Base-by-base conservation (phyloP, 2,797 vertebrate genomes). In the Manis javanica region DNA sequence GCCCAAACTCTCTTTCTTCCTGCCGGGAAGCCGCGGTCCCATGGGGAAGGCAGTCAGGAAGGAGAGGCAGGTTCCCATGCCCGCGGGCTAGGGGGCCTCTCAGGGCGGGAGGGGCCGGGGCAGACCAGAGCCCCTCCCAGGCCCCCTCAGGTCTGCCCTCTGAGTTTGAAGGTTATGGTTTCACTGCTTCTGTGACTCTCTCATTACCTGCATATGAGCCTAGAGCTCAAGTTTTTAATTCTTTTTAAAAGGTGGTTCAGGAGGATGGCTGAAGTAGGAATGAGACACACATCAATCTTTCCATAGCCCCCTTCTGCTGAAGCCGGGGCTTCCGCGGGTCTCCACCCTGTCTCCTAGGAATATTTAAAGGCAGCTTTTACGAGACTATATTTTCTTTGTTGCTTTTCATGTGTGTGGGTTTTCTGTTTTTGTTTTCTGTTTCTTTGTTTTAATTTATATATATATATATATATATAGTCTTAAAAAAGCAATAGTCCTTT, bases 401-500 rank as follows among this genome's bases (percentile, higher is more conserved):
- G 74, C 96, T 94, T 96, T 49, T 97, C 81, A 90, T 94, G 34
- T 81, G 68, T 66, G 84, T 81, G 42, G 42, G 8, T 92, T 71
- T 85, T 87, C 82, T 85, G 7, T 55, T 64, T 59, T 64, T 55
- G 11, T 71, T 31, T 24, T 82, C 95, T 97, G 72, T 96, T 96
- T 95, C 46, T 94, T 96, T 97, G 93, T 97, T 96, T 98, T 95
- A 96, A 89, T 98, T 98, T 98, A 98, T 98, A 98, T 98, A 98
- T 98, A 98, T 94, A 97, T 97, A 90, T 99, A 99, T 99, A 99
- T n/a, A n/a, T n/a, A n/a, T n/a, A n/a, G n/a, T n/a, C n/a, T n/a
- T n/a, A n/a, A n/a, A n/a, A n/a, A n/a, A 99, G 99, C 99, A 98
- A 99, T 99, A 99, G 99, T 99, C 99, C 99, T 99, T 99, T 99